phyloP scores from a whole-genome alignment of 2,797 vertebrate genomes.

The Sebastes jordani region DNA sequence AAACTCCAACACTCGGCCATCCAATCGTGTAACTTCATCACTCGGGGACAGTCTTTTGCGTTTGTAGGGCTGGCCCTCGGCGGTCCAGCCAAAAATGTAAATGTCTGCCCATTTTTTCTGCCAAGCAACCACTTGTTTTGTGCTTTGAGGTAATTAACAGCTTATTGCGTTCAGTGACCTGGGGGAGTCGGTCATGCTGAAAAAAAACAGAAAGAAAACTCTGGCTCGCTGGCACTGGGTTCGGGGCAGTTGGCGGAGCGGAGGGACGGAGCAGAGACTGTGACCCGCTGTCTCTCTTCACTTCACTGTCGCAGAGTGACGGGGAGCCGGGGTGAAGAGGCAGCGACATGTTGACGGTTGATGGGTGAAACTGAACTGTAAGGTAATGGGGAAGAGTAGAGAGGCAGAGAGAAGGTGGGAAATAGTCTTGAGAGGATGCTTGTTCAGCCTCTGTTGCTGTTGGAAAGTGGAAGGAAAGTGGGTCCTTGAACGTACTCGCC shows the following conservation, averaged over 20 bases:
- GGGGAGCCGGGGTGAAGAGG: constrained; percentile 2
- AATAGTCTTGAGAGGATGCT: constrained; percentile 52
- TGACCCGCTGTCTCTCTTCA: constrained; percentile 37
- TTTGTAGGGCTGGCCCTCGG: too few relatives aligned
- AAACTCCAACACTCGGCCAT: too few relatives aligned
- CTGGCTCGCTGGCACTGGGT: constrained; percentile 35
- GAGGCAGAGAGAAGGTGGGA: constrained; percentile 16
- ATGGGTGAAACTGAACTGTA: constrained; percentile 33
- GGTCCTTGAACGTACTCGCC: constrained; percentile 64
- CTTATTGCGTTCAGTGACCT: constrained; percentile 69
- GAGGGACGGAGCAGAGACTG: constrained; percentile 40
- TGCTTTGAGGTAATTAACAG: constrained; percentile 78
- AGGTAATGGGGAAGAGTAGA: constrained; percentile 22
- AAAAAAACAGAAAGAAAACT: constrained; percentile 48
- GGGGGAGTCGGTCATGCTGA: constrained; percentile 68
- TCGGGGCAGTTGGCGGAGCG: constrained; percentile 40
- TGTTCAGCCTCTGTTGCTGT: constrained; percentile 53
- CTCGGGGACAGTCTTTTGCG: too few relatives aligned
- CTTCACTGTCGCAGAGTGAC: not conserved
- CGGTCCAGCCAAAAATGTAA: constrained; percentile 1
- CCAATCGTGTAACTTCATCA: too few relatives aligned
- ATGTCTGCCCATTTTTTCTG: constrained; percentile 37
- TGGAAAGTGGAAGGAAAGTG: constrained; percentile 53
- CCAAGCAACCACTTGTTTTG: constrained; percentile 66
- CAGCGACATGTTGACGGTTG: constrained; percentile 4